A percentile compares a stretch with the other conserved stretches of the same genome.
Conservation (phyloP, 2,113 vertebrate species). For the Phylloscopus trochilus region DNA sequence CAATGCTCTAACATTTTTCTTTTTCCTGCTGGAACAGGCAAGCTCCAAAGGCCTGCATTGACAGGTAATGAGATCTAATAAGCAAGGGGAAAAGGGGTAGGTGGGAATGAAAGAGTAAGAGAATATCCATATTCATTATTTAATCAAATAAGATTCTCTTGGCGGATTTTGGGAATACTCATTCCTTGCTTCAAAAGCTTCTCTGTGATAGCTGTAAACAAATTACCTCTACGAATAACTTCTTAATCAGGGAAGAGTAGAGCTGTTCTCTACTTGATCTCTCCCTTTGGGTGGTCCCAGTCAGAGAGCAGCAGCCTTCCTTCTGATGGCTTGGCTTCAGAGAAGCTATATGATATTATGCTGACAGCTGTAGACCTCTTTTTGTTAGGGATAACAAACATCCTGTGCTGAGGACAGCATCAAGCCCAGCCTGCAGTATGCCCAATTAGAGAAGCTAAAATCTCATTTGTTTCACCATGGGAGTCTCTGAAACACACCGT, state of each 20-base stretch:
- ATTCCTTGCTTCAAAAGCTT: conserved; percentile 67
- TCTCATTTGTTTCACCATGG: conserved; percentile 86
- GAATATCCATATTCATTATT: conserved; percentile 79
- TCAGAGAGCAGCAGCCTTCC: conserved; percentile 65
- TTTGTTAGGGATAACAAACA: conserved; percentile 83
- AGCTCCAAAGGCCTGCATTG: conserved; percentile 62
- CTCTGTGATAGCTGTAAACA: conserved; percentile 77
- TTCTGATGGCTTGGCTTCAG: conserved; percentile 71
- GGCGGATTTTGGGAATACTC: conserved; percentile 75
- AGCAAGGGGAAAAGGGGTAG: conserved; percentile 25
- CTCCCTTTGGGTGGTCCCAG: conserved; percentile 82
- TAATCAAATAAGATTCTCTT: conserved; percentile 76
- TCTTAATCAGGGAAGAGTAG: conserved; percentile 78
- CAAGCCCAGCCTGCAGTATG: conserved; percentile 79
- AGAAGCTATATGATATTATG: conserved; percentile 70
- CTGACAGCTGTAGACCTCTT: conserved; percentile 83
- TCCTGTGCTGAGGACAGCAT: conserved; percentile 78
- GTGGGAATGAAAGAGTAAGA: conserved; percentile 22
- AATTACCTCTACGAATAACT: conserved; percentile 77
- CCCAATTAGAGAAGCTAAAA: conserved; percentile 86
- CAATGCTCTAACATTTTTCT: conserved; percentile 54
- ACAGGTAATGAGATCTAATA: conserved; percentile 78
- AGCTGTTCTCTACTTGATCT: conserved; percentile 73
- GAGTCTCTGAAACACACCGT: conserved; percentile 81
- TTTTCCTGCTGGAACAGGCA: conserved; percentile 54